phyloP scores from a whole-genome alignment of 2,113 vertebrate genomes.

The Haliaeetus leucogaster region DNA sequence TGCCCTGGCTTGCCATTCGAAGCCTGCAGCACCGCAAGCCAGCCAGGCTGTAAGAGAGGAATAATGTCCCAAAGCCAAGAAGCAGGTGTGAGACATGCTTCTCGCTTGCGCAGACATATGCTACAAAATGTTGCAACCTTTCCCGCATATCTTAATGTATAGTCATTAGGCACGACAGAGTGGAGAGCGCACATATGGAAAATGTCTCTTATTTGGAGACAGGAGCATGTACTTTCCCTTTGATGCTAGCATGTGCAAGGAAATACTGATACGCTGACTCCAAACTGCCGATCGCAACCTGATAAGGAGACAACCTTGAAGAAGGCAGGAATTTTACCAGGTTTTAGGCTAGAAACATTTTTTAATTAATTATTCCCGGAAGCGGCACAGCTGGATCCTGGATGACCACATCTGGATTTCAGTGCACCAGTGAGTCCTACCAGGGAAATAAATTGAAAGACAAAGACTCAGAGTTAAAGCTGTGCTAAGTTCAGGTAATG shows the following conservation, averaged over 20 bases:
- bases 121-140: conserved; percentile 8
- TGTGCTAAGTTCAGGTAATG: neutral
- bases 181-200: neutral
- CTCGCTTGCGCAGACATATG: neutral
- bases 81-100: conserved; percentile 25
- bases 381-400: neutral
- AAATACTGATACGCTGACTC: neutral
- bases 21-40: neutral
- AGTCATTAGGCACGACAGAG: conserved; percentile 14
- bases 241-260: neutral
- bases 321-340: neutral
- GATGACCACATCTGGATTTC: neutral
- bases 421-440: neutral
- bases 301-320: neutral
- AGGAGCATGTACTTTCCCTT: neutral
- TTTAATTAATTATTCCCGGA: neutral
- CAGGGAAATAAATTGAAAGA: neutral
- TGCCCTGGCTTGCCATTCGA: neutral
- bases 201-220: neutral
- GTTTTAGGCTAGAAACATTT: neutral
- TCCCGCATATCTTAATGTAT: neutral
- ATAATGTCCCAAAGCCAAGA: conserved; percentile 7
- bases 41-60: neutral
- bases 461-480: neutral
- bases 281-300: neutral